Conservation (phyloP, 2,797 vertebrate genomes). For the Holocentrus rufus region DNA sequence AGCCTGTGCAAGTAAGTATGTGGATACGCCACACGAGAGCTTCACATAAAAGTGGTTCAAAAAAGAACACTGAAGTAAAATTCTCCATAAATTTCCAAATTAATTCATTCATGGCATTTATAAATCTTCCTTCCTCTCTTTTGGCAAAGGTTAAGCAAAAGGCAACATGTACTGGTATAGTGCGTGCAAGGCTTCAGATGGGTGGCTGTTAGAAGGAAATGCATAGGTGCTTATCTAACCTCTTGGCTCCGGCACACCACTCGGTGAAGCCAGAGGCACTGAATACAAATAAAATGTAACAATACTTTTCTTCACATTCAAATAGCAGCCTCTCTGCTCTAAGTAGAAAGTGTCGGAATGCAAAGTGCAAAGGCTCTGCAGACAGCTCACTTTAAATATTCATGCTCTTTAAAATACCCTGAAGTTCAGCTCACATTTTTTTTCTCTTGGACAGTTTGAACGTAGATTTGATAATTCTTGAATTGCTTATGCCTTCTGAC, state of each 20-base stretch:
- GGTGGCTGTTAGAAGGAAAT: conserved; percentile 11
- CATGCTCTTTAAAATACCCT: background rate
- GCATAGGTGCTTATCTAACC: conserved; percentile 31
- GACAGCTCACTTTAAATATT: conserved; percentile 35
- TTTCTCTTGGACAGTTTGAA: background rate
- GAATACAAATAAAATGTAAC: conserved; percentile 33
- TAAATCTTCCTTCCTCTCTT: background rate
- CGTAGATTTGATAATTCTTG: background rate
- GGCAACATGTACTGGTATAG: background rate
- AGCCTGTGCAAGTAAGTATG: background rate
- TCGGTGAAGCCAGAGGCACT: conserved; percentile 12
- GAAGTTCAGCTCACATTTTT: background rate
- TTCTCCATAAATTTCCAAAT: background rate
- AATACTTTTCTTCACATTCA: conserved; percentile 21
- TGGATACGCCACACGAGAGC: no score
- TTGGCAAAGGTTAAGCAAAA: background rate
- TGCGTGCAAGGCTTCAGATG: background rate
- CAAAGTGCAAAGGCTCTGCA: background rate
- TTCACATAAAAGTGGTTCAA: background rate
- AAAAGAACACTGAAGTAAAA: background rate
- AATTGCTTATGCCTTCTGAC: background rate
- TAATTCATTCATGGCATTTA: background rate
- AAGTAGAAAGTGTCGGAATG: conserved; percentile 8
- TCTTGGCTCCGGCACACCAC: conserved; percentile 18
- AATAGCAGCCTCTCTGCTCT: background rate